These are phyloP conservation scores for Colossoma macropomum DNA, from an alignment of 2,113 vertebrate species.

Conservation along the genomic window DNA sequence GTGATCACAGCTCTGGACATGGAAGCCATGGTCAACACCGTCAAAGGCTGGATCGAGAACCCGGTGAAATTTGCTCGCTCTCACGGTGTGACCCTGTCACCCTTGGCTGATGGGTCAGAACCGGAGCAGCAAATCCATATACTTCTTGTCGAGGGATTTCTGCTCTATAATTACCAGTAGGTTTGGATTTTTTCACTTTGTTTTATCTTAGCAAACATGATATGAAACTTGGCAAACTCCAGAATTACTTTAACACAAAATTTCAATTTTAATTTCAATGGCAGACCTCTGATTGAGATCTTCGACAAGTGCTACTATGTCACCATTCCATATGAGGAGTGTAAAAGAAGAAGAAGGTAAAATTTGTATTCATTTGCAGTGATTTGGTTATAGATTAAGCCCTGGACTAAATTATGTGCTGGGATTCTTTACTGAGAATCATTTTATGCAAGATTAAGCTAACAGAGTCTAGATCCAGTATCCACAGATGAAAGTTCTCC, in stretches of 20 bases:
- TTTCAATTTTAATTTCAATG: too few species aligned
- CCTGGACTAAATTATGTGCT: not conserved
- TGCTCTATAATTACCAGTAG: constrained; percentile 92
- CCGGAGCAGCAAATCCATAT: constrained; percentile 79
- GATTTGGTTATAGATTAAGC: too few species aligned
- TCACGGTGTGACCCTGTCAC: constrained; percentile 75
- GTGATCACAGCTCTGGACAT: constrained; percentile 82
- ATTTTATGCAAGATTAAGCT: not conserved
- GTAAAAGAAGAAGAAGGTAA: constrained; percentile 91
- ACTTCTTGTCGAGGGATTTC: constrained; percentile 93
- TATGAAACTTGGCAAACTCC: not conserved
- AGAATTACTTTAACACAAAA: not conserved
- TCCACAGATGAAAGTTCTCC: not conserved
- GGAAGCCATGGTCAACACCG: constrained; percentile 82
- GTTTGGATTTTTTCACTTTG: not conserved
- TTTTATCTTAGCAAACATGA: not conserved
- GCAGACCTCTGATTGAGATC: constrained; percentile 88
- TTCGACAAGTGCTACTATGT: constrained; percentile 90
- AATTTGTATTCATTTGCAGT: not conserved
- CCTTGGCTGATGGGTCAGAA: constrained; percentile 62
- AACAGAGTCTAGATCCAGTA: not conserved
- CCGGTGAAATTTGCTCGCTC: constrained; percentile 83
- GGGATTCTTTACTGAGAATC: not conserved
- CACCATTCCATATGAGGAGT: constrained; percentile 92
- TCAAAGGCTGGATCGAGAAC: constrained; percentile 82